Base-by-base conservation (phyloP, 2,888 invertebrate genomes). In the Macrophya annulata region DNA sequence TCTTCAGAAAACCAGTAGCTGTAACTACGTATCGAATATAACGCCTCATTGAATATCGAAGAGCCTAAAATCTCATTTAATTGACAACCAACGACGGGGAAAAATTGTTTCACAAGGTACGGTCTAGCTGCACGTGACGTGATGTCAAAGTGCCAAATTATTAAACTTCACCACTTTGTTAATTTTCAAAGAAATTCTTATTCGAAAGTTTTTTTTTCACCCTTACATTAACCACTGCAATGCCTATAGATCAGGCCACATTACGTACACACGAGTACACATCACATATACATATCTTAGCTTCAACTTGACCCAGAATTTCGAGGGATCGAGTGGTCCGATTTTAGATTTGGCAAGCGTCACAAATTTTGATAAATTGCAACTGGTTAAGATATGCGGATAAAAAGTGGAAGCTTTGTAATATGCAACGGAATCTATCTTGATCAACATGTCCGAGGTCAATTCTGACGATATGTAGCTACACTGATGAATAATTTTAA, bases 271-370 rank as follows among this genome's bases (percentile, higher is more conserved):
- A 72, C 8, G 65, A 15, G 15, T 21, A 45, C 43, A 17, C 4
- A 62, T 62, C n/a, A 40, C 31, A 5, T 71, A 10, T 71, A 10
- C 17, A 25, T 76, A 51, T 48, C 21, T 40, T n/a, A 21, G 48
- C 48, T 48, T 76, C 76, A 40, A 25, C 45, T 25, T 48, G 74
- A 40, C 48, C 77, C 37, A 77, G 25, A 77, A 51, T 31, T 55
- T 37, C 31, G 10, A 31, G 17, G 12, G 12, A n/a, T 4, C 4
- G 37, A 8, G 17, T 10, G 15, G 31, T 40, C 55, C 21, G 40
- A n/a, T 62, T 62, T 62, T 0, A 43, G n/a, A 62, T 8, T 81
- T 81, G 81, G 81, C 81, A 62, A 81, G 43, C 62, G 40, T 43
- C 21, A 8, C 17, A 37, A n/a, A 62, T 62, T 62, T 81, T 43